Evolutionary conservation across 1,140 invertebrate genomes (phyloP).

Genomic region (Chionoecetes opilio): DNA sequence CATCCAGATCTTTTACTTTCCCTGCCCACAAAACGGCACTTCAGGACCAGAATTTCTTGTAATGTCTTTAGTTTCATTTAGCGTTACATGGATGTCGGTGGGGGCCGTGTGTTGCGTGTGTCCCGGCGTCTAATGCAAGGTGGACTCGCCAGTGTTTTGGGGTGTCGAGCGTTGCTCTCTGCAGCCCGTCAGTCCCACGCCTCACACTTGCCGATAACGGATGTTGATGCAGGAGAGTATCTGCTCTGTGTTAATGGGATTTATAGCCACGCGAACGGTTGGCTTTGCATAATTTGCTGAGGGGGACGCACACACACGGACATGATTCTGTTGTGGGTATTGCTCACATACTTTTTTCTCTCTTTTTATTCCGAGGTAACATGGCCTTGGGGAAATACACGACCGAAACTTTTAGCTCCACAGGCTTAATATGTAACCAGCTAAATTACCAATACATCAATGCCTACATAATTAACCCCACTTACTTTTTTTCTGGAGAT

Average conservation of each 20-base stretch:
- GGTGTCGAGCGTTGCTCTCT: background rate
- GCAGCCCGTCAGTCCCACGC: background rate
- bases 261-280: conserved; percentile 41
- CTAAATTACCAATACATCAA: conserved; percentile 45
- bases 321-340: conserved; percentile 14
- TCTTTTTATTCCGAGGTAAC: background rate
- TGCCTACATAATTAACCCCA: background rate
- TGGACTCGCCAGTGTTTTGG: background rate
- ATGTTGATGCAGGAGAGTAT: conserved; percentile 49
- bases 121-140: background rate
- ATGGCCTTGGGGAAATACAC: conserved; percentile 16
- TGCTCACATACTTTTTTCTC: background rate
- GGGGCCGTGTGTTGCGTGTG: background rate
- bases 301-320: conserved; percentile 10
- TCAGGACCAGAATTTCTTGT: conserved; percentile 60
- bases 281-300: conserved; percentile 43
- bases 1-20: conserved; percentile 12
- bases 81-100: conserved; percentile 33
- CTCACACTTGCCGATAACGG: background rate
- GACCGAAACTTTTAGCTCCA: background rate
- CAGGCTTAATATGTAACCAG: background rate
- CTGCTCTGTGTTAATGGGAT: conserved; percentile 38
- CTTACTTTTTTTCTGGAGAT: background rate
- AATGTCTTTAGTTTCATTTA: conserved; percentile 47
- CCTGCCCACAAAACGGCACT: conserved; percentile 32